phyloP scores from a whole-genome alignment of 2,797 vertebrate genomes.

The Eulemur mongoz region DNA sequence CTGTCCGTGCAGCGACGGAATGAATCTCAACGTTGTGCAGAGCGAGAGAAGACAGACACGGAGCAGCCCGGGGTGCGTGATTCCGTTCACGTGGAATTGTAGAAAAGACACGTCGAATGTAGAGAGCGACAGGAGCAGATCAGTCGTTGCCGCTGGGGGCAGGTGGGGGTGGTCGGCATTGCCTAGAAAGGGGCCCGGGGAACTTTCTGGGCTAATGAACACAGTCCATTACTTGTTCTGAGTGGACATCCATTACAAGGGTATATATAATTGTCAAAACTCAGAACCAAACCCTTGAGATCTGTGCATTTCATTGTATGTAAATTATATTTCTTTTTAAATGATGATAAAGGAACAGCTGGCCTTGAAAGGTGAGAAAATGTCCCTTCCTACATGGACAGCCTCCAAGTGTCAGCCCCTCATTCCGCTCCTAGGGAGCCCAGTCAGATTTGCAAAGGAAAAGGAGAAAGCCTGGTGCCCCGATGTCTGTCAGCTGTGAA shows the following conservation, averaged over 20 bases:
- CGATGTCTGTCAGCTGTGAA: conserved; percentile 65
- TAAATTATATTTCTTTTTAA: too few relatives aligned
- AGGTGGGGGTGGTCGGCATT: background rate
- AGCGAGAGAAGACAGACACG: background rate
- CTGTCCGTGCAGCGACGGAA: accelerated
- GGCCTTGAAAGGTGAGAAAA: background rate
- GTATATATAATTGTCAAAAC: background rate
- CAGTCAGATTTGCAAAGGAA: conserved; percentile 61
- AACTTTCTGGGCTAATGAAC: background rate
- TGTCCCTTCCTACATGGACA: background rate
- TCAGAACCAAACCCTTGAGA: background rate
- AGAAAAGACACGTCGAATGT: background rate
- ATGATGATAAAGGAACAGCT: too few relatives aligned
- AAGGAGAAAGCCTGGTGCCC: conserved; percentile 56
- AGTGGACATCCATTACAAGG: background rate
- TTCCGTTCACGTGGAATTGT: background rate
- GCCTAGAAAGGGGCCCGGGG: background rate
- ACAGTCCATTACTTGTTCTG: background rate
- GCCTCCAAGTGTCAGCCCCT: conserved; percentile 21
- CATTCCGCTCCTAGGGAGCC: conserved; percentile 67
- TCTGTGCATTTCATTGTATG: background rate
- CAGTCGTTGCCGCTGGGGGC: accelerated
- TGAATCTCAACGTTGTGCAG: background rate
- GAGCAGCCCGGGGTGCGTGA: accelerated
- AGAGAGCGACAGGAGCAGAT: background rate